Conservation (phyloP, 2,113 vertebrate genomes). For the Collichthys lucidus region DNA sequence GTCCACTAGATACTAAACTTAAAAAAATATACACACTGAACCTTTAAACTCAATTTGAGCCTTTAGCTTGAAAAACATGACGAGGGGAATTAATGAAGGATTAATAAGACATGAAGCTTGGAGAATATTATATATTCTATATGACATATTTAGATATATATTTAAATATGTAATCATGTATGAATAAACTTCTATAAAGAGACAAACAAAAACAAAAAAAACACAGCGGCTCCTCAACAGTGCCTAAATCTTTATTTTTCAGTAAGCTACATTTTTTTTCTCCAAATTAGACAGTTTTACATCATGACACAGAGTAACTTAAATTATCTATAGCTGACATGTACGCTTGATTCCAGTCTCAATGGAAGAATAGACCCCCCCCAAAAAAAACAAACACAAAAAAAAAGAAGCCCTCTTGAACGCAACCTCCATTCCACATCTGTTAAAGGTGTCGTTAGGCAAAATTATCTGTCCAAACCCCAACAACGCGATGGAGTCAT, state of each 20-base stretch:
- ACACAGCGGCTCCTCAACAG: conserved; percentile 84
- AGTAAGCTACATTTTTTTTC: conserved; percentile 96
- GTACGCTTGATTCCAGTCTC: conserved; percentile 97
- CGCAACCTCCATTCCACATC: conserved; percentile 77
- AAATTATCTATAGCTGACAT: conserved; percentile 97
- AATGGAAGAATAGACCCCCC: conserved; percentile 89
- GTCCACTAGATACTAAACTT: too few species aligned
- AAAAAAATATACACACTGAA: too few species aligned
- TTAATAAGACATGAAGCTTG: too few species aligned
- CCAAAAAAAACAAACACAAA: conserved; percentile 73
- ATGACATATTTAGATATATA: too few species aligned
- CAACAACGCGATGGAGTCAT: conserved; percentile 54
- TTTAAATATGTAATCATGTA: too few species aligned
- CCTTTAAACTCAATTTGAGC: too few species aligned
- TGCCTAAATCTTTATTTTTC: conserved; percentile 99
- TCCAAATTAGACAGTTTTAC: conserved; percentile 98
- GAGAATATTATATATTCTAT: too few species aligned
- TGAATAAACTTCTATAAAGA: too few species aligned
- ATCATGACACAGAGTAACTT: conserved; percentile 98
- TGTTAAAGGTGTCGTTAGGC: conserved; percentile 79
- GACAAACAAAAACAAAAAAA: neutral
- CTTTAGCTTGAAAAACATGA: too few species aligned
- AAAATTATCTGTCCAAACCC: conserved; percentile 54
- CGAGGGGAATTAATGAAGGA: too few species aligned
- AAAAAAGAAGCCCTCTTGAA: conserved; percentile 85